Conservation (phyloP, 2,888 invertebrate species). For the Drosophila barbarae region DNA sequence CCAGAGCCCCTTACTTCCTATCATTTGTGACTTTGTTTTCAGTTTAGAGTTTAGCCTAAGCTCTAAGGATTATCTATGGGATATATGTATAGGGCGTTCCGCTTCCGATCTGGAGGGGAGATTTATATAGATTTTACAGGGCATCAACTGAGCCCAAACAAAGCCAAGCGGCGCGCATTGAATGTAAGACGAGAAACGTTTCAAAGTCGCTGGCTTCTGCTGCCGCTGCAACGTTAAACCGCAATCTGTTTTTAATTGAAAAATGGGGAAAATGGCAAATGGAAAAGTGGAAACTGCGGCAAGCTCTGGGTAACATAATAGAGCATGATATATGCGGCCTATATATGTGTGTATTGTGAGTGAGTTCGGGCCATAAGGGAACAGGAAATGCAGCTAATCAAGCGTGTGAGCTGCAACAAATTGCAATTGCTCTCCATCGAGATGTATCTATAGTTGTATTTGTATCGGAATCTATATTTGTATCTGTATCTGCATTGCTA, state of each 20-base stretch:
- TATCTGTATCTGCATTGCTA: not conserved
- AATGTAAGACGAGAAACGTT: slow-evolving; percentile 67
- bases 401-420: slow-evolving; percentile 65
- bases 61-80: not conserved
- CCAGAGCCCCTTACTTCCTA: not conserved
- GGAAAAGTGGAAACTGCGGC: slow-evolving; percentile 14
- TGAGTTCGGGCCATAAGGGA: slow-evolving; percentile 18
- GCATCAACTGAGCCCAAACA: slow-evolving; percentile 10
- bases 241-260: slow-evolving; percentile 69
- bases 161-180: slow-evolving; percentile 4
- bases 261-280: slow-evolving; percentile 30
- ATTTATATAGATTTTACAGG: not conserved
- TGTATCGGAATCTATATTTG: not conserved
- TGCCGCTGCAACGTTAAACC: slow-evolving; percentile 53
- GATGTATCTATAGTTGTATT: not conserved
- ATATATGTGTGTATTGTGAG: not conserved
- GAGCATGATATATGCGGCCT: slow-evolving; percentile 11
- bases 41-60: not conserved
- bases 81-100: not conserved
- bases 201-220: slow-evolving; percentile 56
- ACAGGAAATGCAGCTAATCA: slow-evolving; percentile 72
- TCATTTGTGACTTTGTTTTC: not conserved
- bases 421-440: slow-evolving; percentile 33
- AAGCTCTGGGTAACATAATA: slow-evolving; percentile 30
- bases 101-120: not conserved